Percentiles rank a stretch among this genome's conserved stretches.
Evolutionary conservation across 2,797 vertebrate genomes (phyloP).

Genomic region (Alca torda): DNA sequence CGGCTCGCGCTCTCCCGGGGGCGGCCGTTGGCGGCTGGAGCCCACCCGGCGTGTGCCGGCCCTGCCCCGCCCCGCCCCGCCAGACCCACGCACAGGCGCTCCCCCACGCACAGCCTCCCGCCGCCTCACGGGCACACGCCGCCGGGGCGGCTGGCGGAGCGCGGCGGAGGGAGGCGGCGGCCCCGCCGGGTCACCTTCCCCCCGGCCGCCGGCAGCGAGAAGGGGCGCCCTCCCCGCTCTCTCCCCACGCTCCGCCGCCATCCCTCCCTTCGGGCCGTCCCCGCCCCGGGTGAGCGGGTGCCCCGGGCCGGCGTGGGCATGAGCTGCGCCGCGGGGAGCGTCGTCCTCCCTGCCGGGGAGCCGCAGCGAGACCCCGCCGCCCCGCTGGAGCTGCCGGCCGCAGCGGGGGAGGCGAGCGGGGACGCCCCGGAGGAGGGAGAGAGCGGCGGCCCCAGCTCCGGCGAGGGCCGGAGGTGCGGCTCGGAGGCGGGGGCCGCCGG

Average conservation of each 20-base stretch:
- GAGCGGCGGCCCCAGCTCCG: background rate
- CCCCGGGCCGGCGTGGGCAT: constrained; percentile 3
- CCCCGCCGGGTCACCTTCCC: background rate
- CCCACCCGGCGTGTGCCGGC: background rate
- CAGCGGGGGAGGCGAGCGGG: background rate
- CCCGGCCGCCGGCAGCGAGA: background rate
- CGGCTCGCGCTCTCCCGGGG: background rate
- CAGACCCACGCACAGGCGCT: background rate
- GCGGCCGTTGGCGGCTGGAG: background rate
- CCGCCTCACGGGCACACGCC: background rate
- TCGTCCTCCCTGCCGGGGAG: constrained; percentile 10
- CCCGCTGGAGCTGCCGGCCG: background rate
- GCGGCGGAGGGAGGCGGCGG: background rate
- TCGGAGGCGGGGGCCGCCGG: constrained; percentile 49
- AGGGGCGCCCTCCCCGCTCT: background rate
- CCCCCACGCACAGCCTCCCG: background rate
- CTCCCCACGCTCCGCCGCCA: background rate
- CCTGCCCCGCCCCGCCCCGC: background rate
- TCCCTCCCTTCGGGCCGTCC: background rate
- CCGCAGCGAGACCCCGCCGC: constrained; percentile 40
- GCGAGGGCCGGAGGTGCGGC: constrained; percentile 35
- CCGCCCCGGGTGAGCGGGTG: background rate
- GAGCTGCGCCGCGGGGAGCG: constrained; percentile 3
- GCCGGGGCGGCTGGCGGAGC: background rate
- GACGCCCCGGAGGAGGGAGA: constrained; percentile 7